Base-by-base conservation (phyloP, 1,140 invertebrate species). In the Belonocnema kinseyi region DNA sequence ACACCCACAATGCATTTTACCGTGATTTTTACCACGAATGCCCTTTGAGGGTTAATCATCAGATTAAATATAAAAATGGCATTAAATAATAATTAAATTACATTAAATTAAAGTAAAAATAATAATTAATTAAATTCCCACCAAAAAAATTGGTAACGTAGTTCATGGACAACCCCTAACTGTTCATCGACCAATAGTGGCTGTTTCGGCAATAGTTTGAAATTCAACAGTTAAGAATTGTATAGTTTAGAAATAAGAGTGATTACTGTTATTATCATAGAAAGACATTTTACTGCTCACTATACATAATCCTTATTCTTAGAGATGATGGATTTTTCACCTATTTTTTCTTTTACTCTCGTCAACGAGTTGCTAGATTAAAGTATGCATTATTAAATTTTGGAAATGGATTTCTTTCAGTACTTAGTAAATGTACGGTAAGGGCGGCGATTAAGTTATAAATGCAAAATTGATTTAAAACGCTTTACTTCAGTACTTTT, bases 401-500 rank as follows among this genome's bases (percentile, higher is more conserved):
- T 79, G 80, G 82, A 86, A 84, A 74, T 81, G 82, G 80, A 79
- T 81, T 58, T 70, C 66, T 66, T 21, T 77, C 54, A 81, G 77
- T 79, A 80, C 82, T 80, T 80, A 83, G 76, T 76, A 81, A 72
- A 84, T 80, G 80, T 74, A 52, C 76, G 74, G 77, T 84, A 70
- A 75, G 81, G 56, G 76, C 72, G 81, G 78, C 74, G 72, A 77
- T 83, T 83, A 75, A 88, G 83, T 81, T 83, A 85, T 78, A 72
- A 61, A 56, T 80, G 75, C 66, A 72, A 26, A 26, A 83, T 79
- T 75, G 61, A 26, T 85, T 50, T 86, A 87, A 89, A 87, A 88
- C 72, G 85, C 87, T 16, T 40, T 66, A 26, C 72, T 89, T 86
- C 51, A 91, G 79, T 19, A 90, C 82, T 82, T 88, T 91, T 73